A percentile compares a stretch with the other conserved stretches of the same genome.
phyloP scores from a whole-genome alignment of 37 sponge, comb jelly and placozoan species.

The Crambe crambe region DNA sequence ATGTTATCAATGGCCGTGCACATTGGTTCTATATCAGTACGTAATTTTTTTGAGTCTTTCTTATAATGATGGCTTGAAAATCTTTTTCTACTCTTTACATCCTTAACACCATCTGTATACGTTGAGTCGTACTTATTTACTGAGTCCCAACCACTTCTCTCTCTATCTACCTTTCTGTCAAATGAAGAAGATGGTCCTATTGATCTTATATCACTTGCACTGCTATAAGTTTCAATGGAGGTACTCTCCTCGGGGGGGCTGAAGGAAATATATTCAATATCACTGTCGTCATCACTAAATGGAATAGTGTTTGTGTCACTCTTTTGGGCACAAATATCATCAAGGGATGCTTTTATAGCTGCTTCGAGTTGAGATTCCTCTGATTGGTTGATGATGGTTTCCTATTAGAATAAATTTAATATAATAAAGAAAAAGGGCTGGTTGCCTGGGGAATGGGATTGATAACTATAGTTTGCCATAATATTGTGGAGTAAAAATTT shows the following conservation, averaged over 20 bases:
- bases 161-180: neutral
- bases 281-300: slow-evolving; percentile 31
- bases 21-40: slow-evolving; percentile 1
- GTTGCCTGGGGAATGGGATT: no score
- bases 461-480: no score
- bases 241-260: neutral
- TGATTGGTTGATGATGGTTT: slow-evolving; percentile 21
- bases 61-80: neutral
- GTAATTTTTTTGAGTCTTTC: neutral
- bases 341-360: slow-evolving; percentile 78
- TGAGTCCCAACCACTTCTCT: neutral
- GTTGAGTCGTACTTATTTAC: neutral
- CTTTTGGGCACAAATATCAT: slow-evolving; percentile 6
- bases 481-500: no score
- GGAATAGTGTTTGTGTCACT: neutral
- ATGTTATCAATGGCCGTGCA: slow-evolving; percentile 6
- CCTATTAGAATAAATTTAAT: neutral
- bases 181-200: neutral
- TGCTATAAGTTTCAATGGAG: neutral
- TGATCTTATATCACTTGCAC: neutral
- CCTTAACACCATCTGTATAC: neutral
- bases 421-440: no score
- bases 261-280: slow-evolving; percentile 17
- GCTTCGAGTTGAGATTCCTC: slow-evolving; percentile 81
- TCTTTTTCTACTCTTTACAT: slow-evolving; percentile 11